phyloP scores from a whole-genome alignment of 2,113 vertebrate species.

The Panthera leo region DNA sequence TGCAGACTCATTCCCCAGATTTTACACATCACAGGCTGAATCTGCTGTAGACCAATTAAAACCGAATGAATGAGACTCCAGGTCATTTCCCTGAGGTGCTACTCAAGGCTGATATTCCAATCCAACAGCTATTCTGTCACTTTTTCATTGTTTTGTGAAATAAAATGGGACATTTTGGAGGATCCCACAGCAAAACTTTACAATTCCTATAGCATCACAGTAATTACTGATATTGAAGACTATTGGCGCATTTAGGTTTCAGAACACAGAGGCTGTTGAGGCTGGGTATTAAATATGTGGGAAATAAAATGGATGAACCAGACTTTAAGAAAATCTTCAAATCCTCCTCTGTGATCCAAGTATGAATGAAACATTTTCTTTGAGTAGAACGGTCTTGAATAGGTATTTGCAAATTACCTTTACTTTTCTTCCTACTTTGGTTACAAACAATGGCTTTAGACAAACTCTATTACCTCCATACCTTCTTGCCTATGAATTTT shows the following conservation, averaged over 20 bases:
- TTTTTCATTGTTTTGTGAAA: background rate
- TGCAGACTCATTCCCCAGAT: background rate
- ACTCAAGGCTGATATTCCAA: background rate
- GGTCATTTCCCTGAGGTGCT: background rate
- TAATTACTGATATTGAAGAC: background rate
- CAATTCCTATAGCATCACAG: background rate
- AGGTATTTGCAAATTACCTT: constrained; percentile 36
- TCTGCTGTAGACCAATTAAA: background rate
- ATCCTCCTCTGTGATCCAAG: background rate
- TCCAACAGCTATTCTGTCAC: background rate
- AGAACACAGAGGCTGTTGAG: background rate
- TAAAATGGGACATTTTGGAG: background rate
- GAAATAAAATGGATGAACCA: constrained; percentile 8
- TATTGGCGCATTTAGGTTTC: background rate
- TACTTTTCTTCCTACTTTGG: background rate
- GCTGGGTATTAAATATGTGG: background rate
- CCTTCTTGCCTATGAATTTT: background rate
- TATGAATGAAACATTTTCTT: constrained; percentile 10
- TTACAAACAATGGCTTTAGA: background rate
- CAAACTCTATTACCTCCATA: background rate
- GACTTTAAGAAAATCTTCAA: background rate
- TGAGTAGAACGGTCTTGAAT: background rate
- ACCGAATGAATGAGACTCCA: background rate
- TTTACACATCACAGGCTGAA: background rate
- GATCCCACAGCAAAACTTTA: background rate